These are phyloP conservation scores for Drosophila orena DNA, from an alignment of 1,140 invertebrate genomes.

Conservation along the genomic window DNA sequence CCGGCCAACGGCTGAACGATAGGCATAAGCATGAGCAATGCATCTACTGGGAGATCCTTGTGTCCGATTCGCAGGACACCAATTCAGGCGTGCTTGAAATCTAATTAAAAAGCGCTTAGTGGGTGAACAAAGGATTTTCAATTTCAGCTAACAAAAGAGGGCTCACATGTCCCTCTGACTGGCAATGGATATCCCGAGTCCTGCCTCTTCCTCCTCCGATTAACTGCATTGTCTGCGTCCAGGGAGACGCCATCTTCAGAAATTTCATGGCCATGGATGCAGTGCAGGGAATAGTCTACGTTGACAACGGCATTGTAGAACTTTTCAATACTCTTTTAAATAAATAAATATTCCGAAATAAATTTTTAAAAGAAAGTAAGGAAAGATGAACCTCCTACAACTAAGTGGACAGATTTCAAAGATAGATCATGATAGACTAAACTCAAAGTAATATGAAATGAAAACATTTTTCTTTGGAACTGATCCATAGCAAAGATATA, in stretches of 20 bases:
- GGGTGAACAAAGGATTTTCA: slow-evolving; percentile 37
- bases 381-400: too few species aligned
- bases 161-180: slow-evolving; percentile 14
- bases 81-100: slow-evolving; percentile 8
- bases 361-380: too few species aligned
- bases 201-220: neutral
- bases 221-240: slow-evolving; percentile 17
- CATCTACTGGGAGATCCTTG: slow-evolving; percentile 9
- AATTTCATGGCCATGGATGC: slow-evolving; percentile 16
- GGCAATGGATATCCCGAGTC: neutral
- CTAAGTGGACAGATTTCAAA: too few species aligned
- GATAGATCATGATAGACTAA: too few species aligned
- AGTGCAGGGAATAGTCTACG: neutral
- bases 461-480: too few species aligned
- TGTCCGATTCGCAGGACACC: slow-evolving; percentile 19
- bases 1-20: slow-evolving; percentile 9
- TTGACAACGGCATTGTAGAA: neutral
- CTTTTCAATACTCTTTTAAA: neutral
- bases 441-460: too few species aligned
- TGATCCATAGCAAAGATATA: too few species aligned
- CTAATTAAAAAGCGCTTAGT: slow-evolving; percentile 58
- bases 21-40: neutral
- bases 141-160: slow-evolving; percentile 29
- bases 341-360: too few species aligned
- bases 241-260: neutral